Conservation (phyloP, 2,888 invertebrate genomes). For the Sericinus montela region DNA sequence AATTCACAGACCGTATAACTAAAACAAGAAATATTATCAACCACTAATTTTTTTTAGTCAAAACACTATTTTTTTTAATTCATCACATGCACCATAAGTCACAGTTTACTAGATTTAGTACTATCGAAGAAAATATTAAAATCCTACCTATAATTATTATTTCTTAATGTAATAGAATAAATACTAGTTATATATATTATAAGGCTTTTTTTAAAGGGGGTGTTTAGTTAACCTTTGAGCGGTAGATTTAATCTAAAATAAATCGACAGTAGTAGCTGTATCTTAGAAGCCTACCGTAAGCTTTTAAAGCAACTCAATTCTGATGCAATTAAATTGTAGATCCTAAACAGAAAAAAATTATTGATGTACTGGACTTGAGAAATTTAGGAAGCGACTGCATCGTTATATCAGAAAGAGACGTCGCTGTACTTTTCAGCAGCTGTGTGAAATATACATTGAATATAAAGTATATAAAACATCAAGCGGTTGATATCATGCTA, state of each 20-base stretch:
- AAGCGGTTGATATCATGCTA: no score
- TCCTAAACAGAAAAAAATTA: no score
- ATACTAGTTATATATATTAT: constrained; percentile 21
- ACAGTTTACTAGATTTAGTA: constrained; percentile 17
- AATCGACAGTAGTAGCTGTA: no score
- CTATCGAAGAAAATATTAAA: not conserved
- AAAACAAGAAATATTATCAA: constrained; percentile 25
- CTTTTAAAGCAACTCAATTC: no score
- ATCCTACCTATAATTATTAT: constrained; percentile 30
- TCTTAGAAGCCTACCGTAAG: no score
- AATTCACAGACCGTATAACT: constrained; percentile 30
- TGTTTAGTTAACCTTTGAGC: constrained; percentile 14
- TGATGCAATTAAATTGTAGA: no score
- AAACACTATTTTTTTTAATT: constrained; percentile 27
- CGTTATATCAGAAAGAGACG: no score
- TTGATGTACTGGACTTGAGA: no score
- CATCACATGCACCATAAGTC: constrained; percentile 26
- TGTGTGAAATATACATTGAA: no score
- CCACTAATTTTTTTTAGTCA: constrained; percentile 31
- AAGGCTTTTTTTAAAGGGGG: constrained; percentile 1
- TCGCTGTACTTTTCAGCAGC: no score
- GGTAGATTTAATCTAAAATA: not conserved
- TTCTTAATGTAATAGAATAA: constrained; percentile 25
- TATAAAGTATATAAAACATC: no score
- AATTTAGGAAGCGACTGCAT: no score